Evolutionary conservation across 1,140 invertebrate genomes (phyloP), one percentile per base, ranked within the genome.

Genomic region (Stenopsyche tienmushanensis): DNA sequence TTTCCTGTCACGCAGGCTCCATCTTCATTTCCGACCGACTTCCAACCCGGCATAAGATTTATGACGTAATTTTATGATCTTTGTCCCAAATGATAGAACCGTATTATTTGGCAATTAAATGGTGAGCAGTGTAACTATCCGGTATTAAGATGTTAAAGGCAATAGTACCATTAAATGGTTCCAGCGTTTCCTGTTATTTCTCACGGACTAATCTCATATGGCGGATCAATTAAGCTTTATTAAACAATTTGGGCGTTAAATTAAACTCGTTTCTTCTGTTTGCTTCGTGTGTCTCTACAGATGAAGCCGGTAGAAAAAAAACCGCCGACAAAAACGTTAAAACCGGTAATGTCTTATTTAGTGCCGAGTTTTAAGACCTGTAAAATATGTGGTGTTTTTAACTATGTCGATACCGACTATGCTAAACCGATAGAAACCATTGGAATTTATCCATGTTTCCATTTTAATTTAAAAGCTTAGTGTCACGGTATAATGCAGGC

Each of bases 211-310:
- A 57, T 57, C 54, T 57, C 17, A 24, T 24, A n/a, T 9, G 13
- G 17, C 54, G 54, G 54, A 57, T 57, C 54, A 57, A 57, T 57
- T 57, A 57, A 57, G 54, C n/a, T 57, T 57, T 57, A 57, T 57
- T 57, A 57, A 57, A 57, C 54, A 57, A 57, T 57, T 57, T 57
- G 54, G 54, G 29, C 54, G 54, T 41, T 42, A 42, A 57, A 57
- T 57, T 42, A 18, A 57, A 18, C 9, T 21, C 18, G 34, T 34
- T 34, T 34, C 13, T 13, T 34, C 13, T 34, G 5, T 34, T 34
- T 34, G 5, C 13, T 34, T 34, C 13, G 13, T 7, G 13, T 34
- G 13, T 34, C 5, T 13, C 29, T 5, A 34, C 5, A 7, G 29
- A 7, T 34, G 5, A 34, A 34, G 5, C 29, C 13, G n/a, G n/a